phyloP scores from a whole-genome alignment of 2,888 invertebrate genomes.

The Deladenus siricidicola region DNA sequence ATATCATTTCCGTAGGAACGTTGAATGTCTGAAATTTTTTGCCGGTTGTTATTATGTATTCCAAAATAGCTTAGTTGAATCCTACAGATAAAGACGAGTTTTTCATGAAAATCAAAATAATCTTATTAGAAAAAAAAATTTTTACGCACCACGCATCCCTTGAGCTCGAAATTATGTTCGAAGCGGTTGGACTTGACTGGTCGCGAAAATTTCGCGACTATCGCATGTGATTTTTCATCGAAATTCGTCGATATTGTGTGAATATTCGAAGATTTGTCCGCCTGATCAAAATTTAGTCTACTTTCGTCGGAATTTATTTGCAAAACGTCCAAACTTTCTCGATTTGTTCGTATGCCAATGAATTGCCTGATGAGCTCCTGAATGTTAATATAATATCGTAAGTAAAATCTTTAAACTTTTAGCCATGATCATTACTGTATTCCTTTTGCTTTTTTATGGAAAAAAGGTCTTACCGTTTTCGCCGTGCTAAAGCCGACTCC shows the following conservation, averaged over 20 bases:
- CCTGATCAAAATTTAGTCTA: no score
- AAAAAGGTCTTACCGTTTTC: slow-evolving; percentile 7
- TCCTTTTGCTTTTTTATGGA: no score
- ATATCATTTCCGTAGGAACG: slow-evolving; percentile 8
- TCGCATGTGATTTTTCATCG: no score
- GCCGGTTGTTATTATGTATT: background rate
- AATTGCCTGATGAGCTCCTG: background rate
- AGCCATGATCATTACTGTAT: no score
- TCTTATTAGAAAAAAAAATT: no score
- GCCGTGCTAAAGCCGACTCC: slow-evolving; percentile 26
- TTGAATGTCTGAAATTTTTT: slow-evolving; percentile 21
- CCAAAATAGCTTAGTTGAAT: background rate
- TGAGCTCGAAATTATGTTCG: slow-evolving; percentile 16
- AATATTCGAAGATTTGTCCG: no score
- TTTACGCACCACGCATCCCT: slow-evolving; percentile 19
- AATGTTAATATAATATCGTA: no score
- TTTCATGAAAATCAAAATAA: no score
- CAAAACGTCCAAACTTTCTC: background rate
- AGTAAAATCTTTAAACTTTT: no score
- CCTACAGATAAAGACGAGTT: no score
- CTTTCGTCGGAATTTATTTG: background rate
- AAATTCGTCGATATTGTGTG: no score
- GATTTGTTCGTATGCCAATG: background rate
- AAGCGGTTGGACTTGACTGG: slow-evolving; percentile 20
- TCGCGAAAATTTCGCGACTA: slow-evolving; percentile 25